Percentiles rank a stretch among this genome's conserved stretches.
Evolutionary conservation across 2,888 invertebrate genomes (phyloP).

Genomic region (Lycophotia porphyrea): DNA sequence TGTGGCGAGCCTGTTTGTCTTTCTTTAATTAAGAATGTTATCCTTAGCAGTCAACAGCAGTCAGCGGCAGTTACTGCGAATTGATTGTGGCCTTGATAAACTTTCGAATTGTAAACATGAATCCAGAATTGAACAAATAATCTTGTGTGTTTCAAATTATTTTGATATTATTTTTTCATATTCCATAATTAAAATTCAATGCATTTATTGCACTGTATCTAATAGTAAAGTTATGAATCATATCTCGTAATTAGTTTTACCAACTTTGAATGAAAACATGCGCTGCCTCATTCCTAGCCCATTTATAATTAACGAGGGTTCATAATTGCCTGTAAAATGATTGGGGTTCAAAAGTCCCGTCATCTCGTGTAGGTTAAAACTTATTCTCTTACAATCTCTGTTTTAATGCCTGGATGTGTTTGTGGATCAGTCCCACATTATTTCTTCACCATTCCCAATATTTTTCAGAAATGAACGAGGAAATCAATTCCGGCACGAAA

Average conservation of each 20-base stretch:
- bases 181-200: background rate
- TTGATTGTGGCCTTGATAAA: background rate
- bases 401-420: slow-evolving; percentile 10
- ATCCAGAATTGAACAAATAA: background rate
- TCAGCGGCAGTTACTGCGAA: background rate
- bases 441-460: background rate
- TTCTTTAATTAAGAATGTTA: background rate
- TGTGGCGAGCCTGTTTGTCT: background rate
- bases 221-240: background rate
- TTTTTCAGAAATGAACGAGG: background rate
- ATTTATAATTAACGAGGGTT: slow-evolving; percentile 46
- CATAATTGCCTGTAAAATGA: slow-evolving; percentile 54
- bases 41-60: background rate
- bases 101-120: background rate
- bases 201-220: slow-evolving; percentile 3
- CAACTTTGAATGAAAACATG: slow-evolving; percentile 39
- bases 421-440: background rate
- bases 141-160: background rate
- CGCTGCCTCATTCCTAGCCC: slow-evolving; percentile 27
- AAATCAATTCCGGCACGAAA: background rate
- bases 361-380: slow-evolving; percentile 22
- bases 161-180: background rate
- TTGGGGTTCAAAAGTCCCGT: slow-evolving; percentile 43
- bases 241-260: slow-evolving; percentile 31
- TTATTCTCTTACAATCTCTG: slow-evolving; percentile 16